Evolutionary conservation across 2,888 invertebrate species (phyloP).

Genomic region (Napeogenes inachia): DNA sequence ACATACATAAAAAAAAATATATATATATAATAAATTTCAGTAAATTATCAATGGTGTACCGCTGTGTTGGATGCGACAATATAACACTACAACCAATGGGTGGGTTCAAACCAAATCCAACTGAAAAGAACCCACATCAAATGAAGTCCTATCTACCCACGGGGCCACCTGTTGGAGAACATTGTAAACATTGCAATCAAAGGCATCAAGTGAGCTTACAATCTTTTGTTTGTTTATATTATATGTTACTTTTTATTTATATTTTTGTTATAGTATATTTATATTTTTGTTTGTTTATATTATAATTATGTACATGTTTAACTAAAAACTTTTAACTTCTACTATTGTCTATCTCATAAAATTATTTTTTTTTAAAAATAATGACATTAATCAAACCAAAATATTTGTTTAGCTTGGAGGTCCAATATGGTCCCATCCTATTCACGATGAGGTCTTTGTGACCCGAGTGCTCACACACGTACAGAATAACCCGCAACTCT

Average conservation of each 20-base stretch:
- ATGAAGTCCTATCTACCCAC: constrained; percentile 82
- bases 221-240: neutral
- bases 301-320: too few species aligned
- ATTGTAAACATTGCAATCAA: constrained; percentile 87
- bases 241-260: neutral
- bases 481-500: constrained; percentile 56
- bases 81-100: constrained; percentile 88
- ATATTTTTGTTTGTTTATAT: too few species aligned
- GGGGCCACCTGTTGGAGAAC: constrained; percentile 81
- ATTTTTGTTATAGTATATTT: too few species aligned
- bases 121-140: constrained; percentile 71
- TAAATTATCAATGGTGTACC: constrained; percentile 91
- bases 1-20: neutral
- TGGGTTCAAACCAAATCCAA: constrained; percentile 75
- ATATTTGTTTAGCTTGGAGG: constrained; percentile 84
- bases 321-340: too few species aligned
- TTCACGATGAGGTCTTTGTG: constrained; percentile 90
- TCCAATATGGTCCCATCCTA: constrained; percentile 94
- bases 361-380: too few species aligned
- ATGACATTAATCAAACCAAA: too few species aligned
- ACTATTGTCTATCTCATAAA: too few species aligned
- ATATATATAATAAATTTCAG: constrained; percentile 54
- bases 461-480: constrained; percentile 77
- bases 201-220: constrained; percentile 84
- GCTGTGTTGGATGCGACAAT: constrained; percentile 93